These are phyloP conservation scores for Coregonus suidteri DNA, from an alignment of 2,797 vertebrate genomes.

Conservation along the genomic window DNA sequence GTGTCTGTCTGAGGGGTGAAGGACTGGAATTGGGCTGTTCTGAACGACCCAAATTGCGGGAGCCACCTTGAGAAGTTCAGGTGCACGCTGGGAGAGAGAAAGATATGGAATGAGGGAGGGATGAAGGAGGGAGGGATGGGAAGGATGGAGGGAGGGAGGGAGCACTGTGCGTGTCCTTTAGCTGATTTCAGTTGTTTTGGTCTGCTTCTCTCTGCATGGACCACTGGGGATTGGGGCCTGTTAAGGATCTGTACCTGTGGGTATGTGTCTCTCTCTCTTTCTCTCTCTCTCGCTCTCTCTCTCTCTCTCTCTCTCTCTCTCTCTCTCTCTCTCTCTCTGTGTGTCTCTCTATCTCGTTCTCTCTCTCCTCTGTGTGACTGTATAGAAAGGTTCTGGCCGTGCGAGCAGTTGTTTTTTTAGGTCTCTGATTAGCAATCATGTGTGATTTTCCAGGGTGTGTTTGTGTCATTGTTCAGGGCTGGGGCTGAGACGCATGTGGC, in stretches of 20 bases:
- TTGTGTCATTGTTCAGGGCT: neutral
- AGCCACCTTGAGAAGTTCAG: conserved; percentile 72
- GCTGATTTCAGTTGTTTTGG: conserved; percentile 74
- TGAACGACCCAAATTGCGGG: conserved; percentile 70
- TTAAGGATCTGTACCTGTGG: conserved; percentile 31
- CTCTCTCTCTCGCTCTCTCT: too few relatives aligned
- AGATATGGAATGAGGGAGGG: conserved; percentile 7
- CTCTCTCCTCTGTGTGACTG: neutral
- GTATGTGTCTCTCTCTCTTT: conserved; percentile 6
- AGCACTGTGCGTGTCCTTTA: conserved; percentile 57
- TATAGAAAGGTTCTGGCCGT: neutral
- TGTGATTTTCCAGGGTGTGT: conserved; percentile 47
- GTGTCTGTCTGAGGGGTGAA: neutral
- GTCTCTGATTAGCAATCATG: conserved; percentile 80
- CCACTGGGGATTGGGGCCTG: conserved; percentile 62
- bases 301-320: too few relatives aligned
- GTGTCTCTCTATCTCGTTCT: neutral
- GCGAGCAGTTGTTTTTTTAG: conserved; percentile 55
- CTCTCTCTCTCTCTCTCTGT: too few relatives aligned
- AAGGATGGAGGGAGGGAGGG: conserved; percentile 15
- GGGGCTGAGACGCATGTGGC: neutral
- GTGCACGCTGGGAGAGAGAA: conserved; percentile 37
- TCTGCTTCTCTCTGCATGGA: conserved; percentile 58
- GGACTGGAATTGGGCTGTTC: conserved; percentile 62
- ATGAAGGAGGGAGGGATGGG: conserved; percentile 11